Percentiles rank a stretch among this genome's conserved stretches.
phyloP scores from a whole-genome alignment of 2,113 vertebrate genomes.

The Crotophaga sulcirostris region DNA sequence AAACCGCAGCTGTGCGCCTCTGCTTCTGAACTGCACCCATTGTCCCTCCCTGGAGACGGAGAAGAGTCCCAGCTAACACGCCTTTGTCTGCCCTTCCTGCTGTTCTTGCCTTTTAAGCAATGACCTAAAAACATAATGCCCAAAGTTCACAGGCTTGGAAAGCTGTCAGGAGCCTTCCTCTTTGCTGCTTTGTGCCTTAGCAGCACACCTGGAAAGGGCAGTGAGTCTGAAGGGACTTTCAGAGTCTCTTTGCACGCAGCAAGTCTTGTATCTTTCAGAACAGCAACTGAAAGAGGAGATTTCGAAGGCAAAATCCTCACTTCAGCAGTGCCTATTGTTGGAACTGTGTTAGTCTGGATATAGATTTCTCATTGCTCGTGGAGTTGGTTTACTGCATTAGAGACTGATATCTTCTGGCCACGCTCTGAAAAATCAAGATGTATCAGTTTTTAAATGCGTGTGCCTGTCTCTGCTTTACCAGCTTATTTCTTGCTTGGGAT shows the following conservation, averaged over 20 bases:
- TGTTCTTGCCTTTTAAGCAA: background rate
- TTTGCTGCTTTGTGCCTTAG: background rate
- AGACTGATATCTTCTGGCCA: background rate
- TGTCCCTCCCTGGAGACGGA: conserved; percentile 36
- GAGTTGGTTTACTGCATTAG: background rate
- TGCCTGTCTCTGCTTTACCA: background rate
- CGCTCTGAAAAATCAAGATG: background rate
- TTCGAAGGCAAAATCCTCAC: background rate
- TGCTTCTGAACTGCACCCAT: conserved; percentile 25
- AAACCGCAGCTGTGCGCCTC: conserved; percentile 36
- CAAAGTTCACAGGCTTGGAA: background rate
- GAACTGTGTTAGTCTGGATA: background rate
- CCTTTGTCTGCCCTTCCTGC: conserved; percentile 36
- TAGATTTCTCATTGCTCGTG: background rate
- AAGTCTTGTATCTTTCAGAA: background rate
- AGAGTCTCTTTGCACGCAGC: background rate
- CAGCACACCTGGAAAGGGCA: background rate
- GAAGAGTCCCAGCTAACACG: conserved; percentile 37
- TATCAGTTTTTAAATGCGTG: background rate
- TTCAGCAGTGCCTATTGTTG: background rate
- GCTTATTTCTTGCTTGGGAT: background rate
- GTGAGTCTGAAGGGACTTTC: background rate
- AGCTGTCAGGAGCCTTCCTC: background rate
- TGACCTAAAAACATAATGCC: background rate
- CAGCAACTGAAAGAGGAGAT: background rate